Evolutionary conservation across 2,113 vertebrate species (phyloP).

Genomic region (Rattus norvegicus): GRCr8 NC_086024.1:95089001-95089500

Average conservation of each 20-base stretch:
- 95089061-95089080: not conserved
- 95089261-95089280: no score
- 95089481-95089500: no score
- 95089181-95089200: not conserved
- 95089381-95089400: not conserved
- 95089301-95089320: no score
- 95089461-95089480: not conserved
- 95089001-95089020: not conserved
- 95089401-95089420: not conserved
- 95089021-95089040: not conserved
- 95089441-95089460: not conserved
- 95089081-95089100: not conserved
- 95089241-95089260: no score
- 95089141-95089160: not conserved
- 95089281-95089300: no score
- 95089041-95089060: not conserved
- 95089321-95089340: not conserved
- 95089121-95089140: not conserved
- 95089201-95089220: no score
- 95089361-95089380: not conserved
- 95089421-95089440: not conserved
- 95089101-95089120: not conserved
- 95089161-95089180: not conserved
- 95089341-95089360: not conserved
- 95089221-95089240: not conserved